Percentiles rank a stretch among this genome's conserved stretches.
These are phyloP conservation scores for Pandemis cinnamomeana DNA, from an alignment of 2,888 invertebrate species.

Conservation along the genomic window DNA sequence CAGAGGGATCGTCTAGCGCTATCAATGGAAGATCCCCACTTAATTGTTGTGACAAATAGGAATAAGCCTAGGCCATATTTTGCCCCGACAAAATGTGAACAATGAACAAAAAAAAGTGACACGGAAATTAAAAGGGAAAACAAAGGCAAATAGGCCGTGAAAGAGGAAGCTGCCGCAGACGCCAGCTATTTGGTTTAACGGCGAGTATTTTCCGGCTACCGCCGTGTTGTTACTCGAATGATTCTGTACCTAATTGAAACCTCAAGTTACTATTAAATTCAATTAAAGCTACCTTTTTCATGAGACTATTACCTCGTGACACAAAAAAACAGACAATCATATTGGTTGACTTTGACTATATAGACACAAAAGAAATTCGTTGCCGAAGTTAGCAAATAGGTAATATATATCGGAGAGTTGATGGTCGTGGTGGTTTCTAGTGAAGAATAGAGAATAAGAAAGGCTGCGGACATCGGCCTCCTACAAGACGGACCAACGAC, in stretches of 20 bases:
- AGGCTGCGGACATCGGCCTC: too few relatives aligned
- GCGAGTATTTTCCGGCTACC: slow-evolving; percentile 56
- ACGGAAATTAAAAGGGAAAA: slow-evolving; percentile 76
- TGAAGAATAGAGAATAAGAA: too few relatives aligned
- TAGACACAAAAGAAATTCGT: too few relatives aligned
- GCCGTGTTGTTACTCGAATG: slow-evolving; percentile 9
- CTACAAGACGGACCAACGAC: too few relatives aligned
- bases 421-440: too few relatives aligned
- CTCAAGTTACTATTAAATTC: neutral
- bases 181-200: slow-evolving; percentile 64
- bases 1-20: slow-evolving; percentile 34
- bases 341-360: neutral
- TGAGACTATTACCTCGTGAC: neutral
- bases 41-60: slow-evolving; percentile 37
- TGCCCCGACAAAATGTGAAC: slow-evolving; percentile 57
- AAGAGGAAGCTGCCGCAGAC: slow-evolving; percentile 60
- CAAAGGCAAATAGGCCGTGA: slow-evolving; percentile 74
- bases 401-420: too few relatives aligned
- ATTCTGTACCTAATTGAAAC: slow-evolving; percentile 5
- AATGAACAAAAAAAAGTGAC: slow-evolving; percentile 66
- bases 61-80: slow-evolving; percentile 57
- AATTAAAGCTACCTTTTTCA: neutral
- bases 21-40: slow-evolving; percentile 33
- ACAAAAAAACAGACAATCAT: neutral
- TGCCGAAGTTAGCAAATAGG: too few relatives aligned